Evolutionary conservation across 2,888 invertebrate species (phyloP), one percentile per base, ranked within the genome.

Genomic region (Tiphia femorata): DNA sequence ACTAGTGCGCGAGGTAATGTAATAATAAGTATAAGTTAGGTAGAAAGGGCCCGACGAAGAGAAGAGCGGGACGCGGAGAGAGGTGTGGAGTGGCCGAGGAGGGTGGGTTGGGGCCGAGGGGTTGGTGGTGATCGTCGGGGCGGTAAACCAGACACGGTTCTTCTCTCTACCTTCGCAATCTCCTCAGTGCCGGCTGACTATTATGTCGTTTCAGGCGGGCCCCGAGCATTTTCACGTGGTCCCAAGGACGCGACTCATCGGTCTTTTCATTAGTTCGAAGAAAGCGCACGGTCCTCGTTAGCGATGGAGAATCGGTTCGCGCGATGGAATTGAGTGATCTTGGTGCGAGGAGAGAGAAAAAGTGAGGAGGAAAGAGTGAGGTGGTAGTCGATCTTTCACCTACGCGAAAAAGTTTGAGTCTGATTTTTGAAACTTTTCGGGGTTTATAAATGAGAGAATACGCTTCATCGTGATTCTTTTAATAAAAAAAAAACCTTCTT

Each of bases 11-110:
- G 64, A 58, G 70, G 66, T 79, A 79, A 79, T 79, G 78, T 66
- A 79, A 79, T 79, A 78, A 77, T 79, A 79, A 79, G 77, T 78
- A 78, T 78, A 78, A 78, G 77, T 78, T 78, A 72, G 69, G 64
- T 30, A 29, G 67, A 46, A 51, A 46, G 49, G 25, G 43, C 33
- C 12, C 6, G 33, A n/a, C 33, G 33, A 33, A 44, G 21, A 17
- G 19, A 40, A 10, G 21, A n/a, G 17, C 38, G 27, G 12, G 25
- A 20, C 37, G 35, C 19, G 49, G 35, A 41, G 16, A 5, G 35
- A 29, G 40, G 19, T 29, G 37, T 35, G 25, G 23, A 14, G 14
- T 33, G n/a, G 33, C 14, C 33, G 33, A 10, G 17, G 43, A 6
- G 7, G 33, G 40, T 14, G 35, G 40, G 40, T 30, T 25, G 41